Base-by-base conservation (phyloP, 2,797 vertebrate species). In the Rachycentron canadum region DNA sequence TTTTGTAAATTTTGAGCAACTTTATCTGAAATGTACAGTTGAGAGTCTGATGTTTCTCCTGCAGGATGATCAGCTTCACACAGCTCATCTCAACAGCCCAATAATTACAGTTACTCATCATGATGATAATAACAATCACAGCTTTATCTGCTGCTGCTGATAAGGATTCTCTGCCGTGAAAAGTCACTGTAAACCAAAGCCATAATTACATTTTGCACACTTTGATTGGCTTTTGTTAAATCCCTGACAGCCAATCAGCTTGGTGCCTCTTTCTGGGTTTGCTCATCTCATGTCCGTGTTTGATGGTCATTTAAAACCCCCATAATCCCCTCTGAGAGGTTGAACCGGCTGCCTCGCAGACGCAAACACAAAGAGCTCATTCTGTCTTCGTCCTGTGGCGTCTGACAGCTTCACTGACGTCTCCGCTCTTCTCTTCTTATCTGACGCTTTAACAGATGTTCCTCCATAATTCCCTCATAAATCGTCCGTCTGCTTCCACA, bases 221-320 rank as follows among this genome's bases (percentile, higher is more conserved):
- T 74, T 62, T 86, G 83, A 86, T 83, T 85, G 73, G 73, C 62
- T 79, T 86, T 66, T 5, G 13, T 65, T 87, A 84, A 89, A 79
- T 79, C 70, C 72, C 68, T 71, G 73, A 78, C 83, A 86, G 72
- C 73, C 76, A 83, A 84, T 87, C 73, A 79, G 68, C 73, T 77
- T 21, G n/a, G 30, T 43, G 65, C n/a, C 49, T 74, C 45, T 23
- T 19, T 69, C 34, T 40, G 30, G 14, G 36, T 21, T 56, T 25
- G 40, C 61, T 61, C 50, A 52, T 74, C 76, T 70, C 40, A 30
- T 13, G 4, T 72, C 71, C 55, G 43, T 36, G 50, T 75, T 84
- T 87, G 76, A 87, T 71, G 83, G 78, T 85, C 81, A 71, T 69
- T 83, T 79, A 80, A 88, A 84, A 28, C 36, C 77, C 79, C 71